phyloP scores from a whole-genome alignment of 1,140 invertebrate species.

The Pogonomyrmex barbatus region DNA sequence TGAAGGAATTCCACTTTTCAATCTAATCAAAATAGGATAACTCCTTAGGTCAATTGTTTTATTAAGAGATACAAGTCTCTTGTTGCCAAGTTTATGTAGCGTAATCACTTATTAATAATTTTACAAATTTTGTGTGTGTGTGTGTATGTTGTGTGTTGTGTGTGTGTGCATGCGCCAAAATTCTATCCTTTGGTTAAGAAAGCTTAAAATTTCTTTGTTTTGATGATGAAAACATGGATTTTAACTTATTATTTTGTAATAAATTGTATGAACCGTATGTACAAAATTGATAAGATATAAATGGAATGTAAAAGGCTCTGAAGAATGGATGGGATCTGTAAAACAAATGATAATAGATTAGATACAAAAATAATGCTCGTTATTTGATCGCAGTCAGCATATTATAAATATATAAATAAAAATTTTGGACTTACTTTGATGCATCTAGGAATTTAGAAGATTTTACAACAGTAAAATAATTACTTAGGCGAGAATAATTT shows the following conservation, averaged over 20 bases:
- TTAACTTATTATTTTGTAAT: constrained; percentile 88
- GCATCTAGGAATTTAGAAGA: constrained; percentile 92
- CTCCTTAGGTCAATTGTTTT: too few relatives aligned
- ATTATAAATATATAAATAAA: constrained; percentile 22
- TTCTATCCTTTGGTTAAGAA: constrained; percentile 60
- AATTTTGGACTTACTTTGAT: constrained; percentile 86
- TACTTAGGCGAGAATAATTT: constrained; percentile 91
- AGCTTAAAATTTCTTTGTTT: constrained; percentile 74
- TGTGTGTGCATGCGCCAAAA: constrained; percentile 11
- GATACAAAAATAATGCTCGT: background rate
- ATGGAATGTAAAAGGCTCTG: constrained; percentile 96
- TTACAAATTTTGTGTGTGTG: too few relatives aligned
- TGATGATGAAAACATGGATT: constrained; percentile 69
- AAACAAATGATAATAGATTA: constrained; percentile 67
- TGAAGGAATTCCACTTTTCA: too few relatives aligned
- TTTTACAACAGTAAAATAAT: constrained; percentile 92
- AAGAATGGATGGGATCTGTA: constrained; percentile 92
- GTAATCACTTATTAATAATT: too few relatives aligned
- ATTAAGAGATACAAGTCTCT: too few relatives aligned
- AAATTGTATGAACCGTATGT: constrained; percentile 93
- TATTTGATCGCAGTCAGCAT: constrained; percentile 9
- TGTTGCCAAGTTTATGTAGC: too few relatives aligned
- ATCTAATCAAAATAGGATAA: too few relatives aligned
- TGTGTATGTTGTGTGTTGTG: too few relatives aligned
- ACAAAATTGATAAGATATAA: constrained; percentile 90